phyloP scores from a whole-genome alignment of 2,113 vertebrate species.

The Sturnira hondurensis region DNA sequence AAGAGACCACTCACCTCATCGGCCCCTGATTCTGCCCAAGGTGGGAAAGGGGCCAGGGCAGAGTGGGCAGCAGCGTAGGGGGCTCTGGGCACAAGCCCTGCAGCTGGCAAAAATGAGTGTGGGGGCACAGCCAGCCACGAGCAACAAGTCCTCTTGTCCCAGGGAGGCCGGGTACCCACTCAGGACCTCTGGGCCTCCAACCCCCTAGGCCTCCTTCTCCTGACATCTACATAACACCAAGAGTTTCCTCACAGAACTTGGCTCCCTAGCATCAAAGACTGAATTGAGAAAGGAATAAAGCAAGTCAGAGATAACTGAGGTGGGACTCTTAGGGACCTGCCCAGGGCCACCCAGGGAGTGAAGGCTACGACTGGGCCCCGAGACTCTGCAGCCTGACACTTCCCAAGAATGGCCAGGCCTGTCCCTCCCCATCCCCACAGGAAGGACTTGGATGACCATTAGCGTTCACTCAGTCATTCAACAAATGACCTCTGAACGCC shows the following conservation, averaged over 20 bases:
- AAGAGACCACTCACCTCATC: not conserved
- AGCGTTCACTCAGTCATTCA: not conserved
- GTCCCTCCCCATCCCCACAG: not conserved
- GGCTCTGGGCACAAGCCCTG: not conserved
- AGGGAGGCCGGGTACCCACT: not conserved
- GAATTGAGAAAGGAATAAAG: not conserved
- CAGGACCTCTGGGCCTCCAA: not conserved
- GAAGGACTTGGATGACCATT: not conserved
- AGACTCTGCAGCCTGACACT: not conserved
- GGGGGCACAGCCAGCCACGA: not conserved
- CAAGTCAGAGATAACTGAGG: not conserved
- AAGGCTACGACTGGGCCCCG: not conserved
- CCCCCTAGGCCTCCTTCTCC: not conserved
- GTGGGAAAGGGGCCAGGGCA: not conserved
- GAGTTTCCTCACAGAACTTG: constrained; percentile 26
- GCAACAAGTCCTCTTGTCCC: not conserved
- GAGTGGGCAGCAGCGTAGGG: not conserved
- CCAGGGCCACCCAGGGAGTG: not conserved
- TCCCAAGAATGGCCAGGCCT: not conserved
- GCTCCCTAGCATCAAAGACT: not conserved
- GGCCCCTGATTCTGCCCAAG: rapidly evolving
- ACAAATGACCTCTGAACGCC: not conserved
- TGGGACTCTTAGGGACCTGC: not conserved
- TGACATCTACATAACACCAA: constrained; percentile 32
- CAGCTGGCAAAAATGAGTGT: not conserved